Evolutionary conservation across 2,113 vertebrate genomes (phyloP).

Genomic region (Corynorhinus townsendii): DNA sequence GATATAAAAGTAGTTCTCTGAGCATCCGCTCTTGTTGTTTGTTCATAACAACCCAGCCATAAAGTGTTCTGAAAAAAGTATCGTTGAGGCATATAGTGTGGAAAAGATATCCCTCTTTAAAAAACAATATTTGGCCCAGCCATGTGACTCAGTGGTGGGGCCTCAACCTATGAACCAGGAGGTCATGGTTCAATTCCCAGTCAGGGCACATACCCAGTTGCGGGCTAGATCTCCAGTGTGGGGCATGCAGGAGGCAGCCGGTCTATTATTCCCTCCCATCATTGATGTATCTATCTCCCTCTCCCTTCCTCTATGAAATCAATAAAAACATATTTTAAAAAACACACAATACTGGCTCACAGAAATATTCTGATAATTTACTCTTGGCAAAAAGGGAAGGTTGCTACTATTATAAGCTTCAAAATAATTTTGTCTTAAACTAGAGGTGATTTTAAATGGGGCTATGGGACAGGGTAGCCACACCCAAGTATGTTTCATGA

Average conservation of each 20-base stretch:
- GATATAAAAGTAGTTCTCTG: not conserved
- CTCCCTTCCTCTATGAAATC: not conserved
- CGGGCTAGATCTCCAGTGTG: too few species aligned
- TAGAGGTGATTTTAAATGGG: constrained; percentile 4
- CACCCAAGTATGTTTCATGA: not conserved
- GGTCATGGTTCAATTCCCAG: too few species aligned
- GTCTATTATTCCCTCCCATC: too few species aligned
- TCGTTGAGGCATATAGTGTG: not conserved
- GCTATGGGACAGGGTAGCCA: not conserved
- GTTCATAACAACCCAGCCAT: not conserved
- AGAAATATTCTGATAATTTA: constrained; percentile 35
- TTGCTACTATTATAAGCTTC: constrained; percentile 8
- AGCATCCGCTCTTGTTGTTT: not conserved
- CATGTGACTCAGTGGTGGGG: too few species aligned
- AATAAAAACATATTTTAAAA: too few species aligned
- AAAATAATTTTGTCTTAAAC: constrained; percentile 35
- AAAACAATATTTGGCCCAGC: not conserved
- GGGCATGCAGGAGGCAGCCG: too few species aligned
- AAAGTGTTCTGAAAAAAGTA: not conserved
- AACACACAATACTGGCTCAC: not conserved
- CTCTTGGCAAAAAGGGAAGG: not conserved
- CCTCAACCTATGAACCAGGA: too few species aligned
- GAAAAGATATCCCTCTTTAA: constrained; percentile 1
- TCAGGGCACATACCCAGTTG: too few species aligned
- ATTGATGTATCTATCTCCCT: too few species aligned